phyloP scores from a whole-genome alignment of 2,113 vertebrate genomes.

The Podocnemis expansa region DNA sequence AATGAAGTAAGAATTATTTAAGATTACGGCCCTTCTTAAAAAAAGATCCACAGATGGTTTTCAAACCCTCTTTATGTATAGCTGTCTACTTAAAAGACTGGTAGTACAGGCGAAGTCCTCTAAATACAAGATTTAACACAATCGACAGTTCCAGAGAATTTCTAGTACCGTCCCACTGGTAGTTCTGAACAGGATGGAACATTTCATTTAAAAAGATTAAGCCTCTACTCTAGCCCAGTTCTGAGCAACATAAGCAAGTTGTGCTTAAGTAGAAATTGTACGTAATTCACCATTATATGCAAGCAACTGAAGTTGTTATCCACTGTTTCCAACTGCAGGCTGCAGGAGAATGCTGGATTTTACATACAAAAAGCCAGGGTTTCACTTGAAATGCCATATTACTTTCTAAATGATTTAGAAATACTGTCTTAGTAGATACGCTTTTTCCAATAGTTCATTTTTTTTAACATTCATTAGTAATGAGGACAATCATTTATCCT shows the following conservation, averaged over 20 bases:
- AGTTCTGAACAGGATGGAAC: background rate
- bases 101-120: background rate
- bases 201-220: background rate
- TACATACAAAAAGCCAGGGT: background rate
- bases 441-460: background rate
- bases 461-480: background rate
- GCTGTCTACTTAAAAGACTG: background rate
- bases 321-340: background rate
- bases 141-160: background rate
- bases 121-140: background rate
- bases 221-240: background rate
- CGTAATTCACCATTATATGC: background rate
- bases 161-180: background rate
- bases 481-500: background rate
- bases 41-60: background rate
- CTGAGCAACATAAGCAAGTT: background rate
- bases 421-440: background rate
- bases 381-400: background rate
- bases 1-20: background rate
- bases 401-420: background rate
- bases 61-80: background rate
- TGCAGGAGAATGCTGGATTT: background rate
- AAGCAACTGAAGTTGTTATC: background rate
- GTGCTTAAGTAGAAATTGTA: background rate
- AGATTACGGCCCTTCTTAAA: background rate